A percentile compares a stretch with the other conserved stretches of the same genome.
Conservation (phyloP, 1,140 invertebrate species). For the Lasioglossum albipes region DNA sequence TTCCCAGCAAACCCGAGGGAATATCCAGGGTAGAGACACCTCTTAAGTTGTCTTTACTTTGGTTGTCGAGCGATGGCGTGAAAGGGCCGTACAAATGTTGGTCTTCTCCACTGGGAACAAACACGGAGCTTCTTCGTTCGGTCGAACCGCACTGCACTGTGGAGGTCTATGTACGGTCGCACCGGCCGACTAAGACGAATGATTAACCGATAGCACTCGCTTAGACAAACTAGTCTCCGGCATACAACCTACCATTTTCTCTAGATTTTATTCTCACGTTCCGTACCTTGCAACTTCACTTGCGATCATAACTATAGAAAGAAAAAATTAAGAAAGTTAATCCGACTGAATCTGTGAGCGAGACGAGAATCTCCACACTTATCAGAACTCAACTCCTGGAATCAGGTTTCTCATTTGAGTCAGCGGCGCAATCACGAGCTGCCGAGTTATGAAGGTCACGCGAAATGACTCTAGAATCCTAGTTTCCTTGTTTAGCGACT, state of each 20-base stretch:
- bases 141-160: conserved; percentile 25
- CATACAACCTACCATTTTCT: conserved; percentile 50
- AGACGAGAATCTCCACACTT: too few relatives aligned
- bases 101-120: conserved; percentile 36
- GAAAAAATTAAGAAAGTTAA: too few relatives aligned
- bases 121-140: conserved; percentile 35
- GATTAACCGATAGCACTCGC: conserved; percentile 65
- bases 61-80: background rate
- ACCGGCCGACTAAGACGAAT: conserved; percentile 55
- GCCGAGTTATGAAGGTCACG: background rate
- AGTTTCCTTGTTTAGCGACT: background rate
- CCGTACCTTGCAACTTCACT: too few relatives aligned
- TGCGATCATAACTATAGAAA: too few relatives aligned
- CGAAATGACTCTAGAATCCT: background rate
- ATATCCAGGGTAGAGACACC: conserved; percentile 11
- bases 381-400: too few relatives aligned
- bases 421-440: background rate
- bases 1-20: background rate
- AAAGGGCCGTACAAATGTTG: conserved; percentile 38
- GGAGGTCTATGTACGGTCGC: conserved; percentile 35
- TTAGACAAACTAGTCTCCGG: conserved; percentile 61
- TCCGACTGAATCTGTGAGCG: too few relatives aligned
- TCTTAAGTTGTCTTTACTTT: conserved; percentile 50
- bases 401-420: background rate
- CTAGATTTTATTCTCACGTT: background rate